Conservation (phyloP, 2,797 vertebrate species). For the Thalassophryne amazonica region DNA sequence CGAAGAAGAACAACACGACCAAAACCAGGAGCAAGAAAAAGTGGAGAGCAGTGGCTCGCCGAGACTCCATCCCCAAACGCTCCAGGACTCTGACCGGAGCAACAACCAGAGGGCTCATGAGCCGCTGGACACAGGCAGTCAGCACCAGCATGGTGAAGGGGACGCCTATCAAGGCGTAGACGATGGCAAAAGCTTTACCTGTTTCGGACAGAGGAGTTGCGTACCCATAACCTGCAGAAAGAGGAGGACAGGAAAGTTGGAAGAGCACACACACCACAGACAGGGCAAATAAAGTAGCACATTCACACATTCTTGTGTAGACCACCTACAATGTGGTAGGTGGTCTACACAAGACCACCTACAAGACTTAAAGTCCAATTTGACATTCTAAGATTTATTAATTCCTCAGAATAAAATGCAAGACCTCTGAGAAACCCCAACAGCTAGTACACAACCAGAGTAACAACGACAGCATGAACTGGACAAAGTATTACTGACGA, state of each 20-base stretch:
- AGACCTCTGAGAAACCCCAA: no score
- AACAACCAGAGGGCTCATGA: constrained; percentile 78
- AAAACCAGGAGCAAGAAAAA: constrained; percentile 69
- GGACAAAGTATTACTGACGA: no score
- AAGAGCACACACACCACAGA: no score
- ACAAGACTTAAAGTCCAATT: no score
- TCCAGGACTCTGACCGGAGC: constrained; percentile 72
- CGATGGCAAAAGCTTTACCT: constrained; percentile 87
- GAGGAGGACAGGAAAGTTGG: neutral
- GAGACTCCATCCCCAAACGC: constrained; percentile 65
- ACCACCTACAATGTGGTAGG: no score
- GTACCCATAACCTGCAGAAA: constrained; percentile 84
- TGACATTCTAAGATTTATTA: no score
- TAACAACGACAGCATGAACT: no score
- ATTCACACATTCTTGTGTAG: no score
- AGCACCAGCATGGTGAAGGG: constrained; percentile 90
- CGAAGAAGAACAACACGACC: constrained; percentile 77
- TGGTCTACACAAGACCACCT: no score
- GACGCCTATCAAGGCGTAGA: constrained; percentile 85
- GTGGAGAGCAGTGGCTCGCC: constrained; percentile 70
- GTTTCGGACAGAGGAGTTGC: constrained; percentile 83
- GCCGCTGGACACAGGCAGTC: constrained; percentile 82
- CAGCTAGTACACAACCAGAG: no score
- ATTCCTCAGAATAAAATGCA: no score
- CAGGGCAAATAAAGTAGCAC: neutral